Conservation (phyloP, 2,888 invertebrate genomes). For the Pyrocoelia pectoralis region DNA sequence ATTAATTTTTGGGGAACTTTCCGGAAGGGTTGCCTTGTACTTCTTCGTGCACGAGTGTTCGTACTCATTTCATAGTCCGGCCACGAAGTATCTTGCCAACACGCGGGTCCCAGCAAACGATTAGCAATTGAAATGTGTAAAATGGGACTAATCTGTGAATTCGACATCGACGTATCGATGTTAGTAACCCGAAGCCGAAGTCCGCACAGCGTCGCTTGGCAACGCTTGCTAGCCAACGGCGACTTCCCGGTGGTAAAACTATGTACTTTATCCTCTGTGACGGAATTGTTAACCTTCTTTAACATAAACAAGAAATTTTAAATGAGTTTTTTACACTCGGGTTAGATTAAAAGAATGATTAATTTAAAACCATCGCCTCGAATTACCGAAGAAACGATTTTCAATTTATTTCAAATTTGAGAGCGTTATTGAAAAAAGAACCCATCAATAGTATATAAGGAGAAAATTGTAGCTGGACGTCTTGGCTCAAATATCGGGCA, state of each 20-base stretch:
- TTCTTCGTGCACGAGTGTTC: too few relatives aligned
- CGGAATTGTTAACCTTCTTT: constrained; percentile 23
- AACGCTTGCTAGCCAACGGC: constrained; percentile 52
- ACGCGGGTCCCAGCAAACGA: constrained; percentile 39
- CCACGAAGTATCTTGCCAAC: constrained; percentile 33
- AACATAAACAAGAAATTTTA: constrained; percentile 15
- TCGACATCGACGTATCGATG: constrained; percentile 53
- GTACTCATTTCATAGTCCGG: constrained; percentile 28
- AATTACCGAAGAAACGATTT: background rate
- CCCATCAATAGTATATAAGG: constrained; percentile 6
- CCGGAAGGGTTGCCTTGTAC: background rate
- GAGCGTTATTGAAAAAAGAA: background rate
- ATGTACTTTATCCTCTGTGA: constrained; percentile 11
- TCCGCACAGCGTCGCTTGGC: constrained; percentile 51
- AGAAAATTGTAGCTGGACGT: constrained; percentile 32
- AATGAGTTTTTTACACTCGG: too few relatives aligned
- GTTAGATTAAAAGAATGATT: background rate
- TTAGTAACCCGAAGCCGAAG: constrained; percentile 36
- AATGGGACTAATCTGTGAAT: constrained; percentile 55
- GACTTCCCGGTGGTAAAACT: constrained; percentile 32
- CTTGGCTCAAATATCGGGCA: constrained; percentile 37
- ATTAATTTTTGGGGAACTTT: constrained; percentile 26
- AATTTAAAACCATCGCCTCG: background rate
- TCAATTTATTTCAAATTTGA: background rate
- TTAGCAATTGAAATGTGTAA: constrained; percentile 57